Evolutionary conservation across 2,888 invertebrate genomes (phyloP), one percentile per base, ranked within the genome.

Genomic region (Furcula furcula): DNA sequence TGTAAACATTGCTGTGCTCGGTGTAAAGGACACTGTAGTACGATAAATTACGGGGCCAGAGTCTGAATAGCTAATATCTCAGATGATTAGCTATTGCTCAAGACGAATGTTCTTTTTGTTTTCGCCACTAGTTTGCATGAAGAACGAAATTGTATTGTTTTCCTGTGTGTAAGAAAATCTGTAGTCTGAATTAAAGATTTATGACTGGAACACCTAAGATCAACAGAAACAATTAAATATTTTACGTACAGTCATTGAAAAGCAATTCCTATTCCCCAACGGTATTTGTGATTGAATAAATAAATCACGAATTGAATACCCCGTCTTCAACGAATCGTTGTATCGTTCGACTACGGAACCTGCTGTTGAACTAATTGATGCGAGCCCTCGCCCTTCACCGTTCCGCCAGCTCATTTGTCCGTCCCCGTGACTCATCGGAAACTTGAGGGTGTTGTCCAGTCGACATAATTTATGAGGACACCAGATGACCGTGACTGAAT

Each of bases 341-440:
- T 49, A 46, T 36, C 45, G 48, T 42, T 22, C 34, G 28, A 46
- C 40, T 46, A 42, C 52, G 48, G 46, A 59, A 58, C 58, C 54
- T 59, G 57, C 54, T 53, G 58, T 56, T 55, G 46, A 57, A 61
- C 62, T 77, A 79, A 82, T 79, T 75, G n/a, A n/a, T n/a, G 72
- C 64, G 65, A 46, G 55, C 67, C 63, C 70, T 65, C 69, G 50
- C 60, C 56, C 55, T 46, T 44, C 48, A 50, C 58, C 59, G 65
- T 62, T 70, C 66, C 64, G 69, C 62, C 47, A 67, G 64, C 71
- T 71, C 74, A 72, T 81, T 81, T 77, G 76, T 75, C 61, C 57
- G 54, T 56, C 55, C 61, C 54, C 50, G 65, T 84, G 84, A 84
- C 69, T 82, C 79, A 79, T 69, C 68, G 63, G 61, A 71, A 76